These are phyloP conservation scores for Drosophila erecta DNA, from an alignment of 1,140 invertebrate species.

Conservation along the genomic window DNA sequence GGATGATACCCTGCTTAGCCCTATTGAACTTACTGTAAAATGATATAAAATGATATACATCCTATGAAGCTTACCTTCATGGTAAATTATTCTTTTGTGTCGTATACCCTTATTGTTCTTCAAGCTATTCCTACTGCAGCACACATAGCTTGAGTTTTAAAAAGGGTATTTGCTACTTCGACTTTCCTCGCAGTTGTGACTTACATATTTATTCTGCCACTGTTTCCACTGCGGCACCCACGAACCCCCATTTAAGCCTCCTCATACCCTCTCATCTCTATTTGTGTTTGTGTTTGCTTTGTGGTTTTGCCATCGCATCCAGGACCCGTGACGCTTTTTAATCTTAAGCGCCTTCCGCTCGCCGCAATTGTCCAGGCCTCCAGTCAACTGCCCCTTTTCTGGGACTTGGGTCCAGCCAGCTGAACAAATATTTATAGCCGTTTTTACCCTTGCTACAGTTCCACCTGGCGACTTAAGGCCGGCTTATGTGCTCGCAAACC, in stretches of 20 bases:
- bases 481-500: slow-evolving; percentile 75
- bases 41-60: no score
- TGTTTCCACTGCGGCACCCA: slow-evolving; percentile 1
- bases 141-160: no score
- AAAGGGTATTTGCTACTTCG: not conserved
- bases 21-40: no score
- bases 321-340: slow-evolving; percentile 62
- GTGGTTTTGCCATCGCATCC: slow-evolving; percentile 67
- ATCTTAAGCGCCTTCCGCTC: slow-evolving; percentile 81
- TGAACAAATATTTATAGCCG: slow-evolving; percentile 26
- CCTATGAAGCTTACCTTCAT: no score
- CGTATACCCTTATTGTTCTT: no score
- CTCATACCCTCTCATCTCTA: slow-evolving; percentile 29
- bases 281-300: slow-evolving; percentile 78
- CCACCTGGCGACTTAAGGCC: slow-evolving; percentile 63
- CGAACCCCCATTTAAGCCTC: not conserved
- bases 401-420: slow-evolving; percentile 34
- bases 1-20: slow-evolving; percentile 12
- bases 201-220: slow-evolving; percentile 34
- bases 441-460: slow-evolving; percentile 36
- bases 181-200: not conserved
- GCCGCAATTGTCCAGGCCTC: slow-evolving; percentile 68
- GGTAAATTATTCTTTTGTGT: no score
- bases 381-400: slow-evolving; percentile 20
- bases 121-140: no score